Percentiles rank a stretch among this genome's conserved stretches.
phyloP scores from a whole-genome alignment of 2,113 vertebrate species.

The Solea senegalensis region DNA sequence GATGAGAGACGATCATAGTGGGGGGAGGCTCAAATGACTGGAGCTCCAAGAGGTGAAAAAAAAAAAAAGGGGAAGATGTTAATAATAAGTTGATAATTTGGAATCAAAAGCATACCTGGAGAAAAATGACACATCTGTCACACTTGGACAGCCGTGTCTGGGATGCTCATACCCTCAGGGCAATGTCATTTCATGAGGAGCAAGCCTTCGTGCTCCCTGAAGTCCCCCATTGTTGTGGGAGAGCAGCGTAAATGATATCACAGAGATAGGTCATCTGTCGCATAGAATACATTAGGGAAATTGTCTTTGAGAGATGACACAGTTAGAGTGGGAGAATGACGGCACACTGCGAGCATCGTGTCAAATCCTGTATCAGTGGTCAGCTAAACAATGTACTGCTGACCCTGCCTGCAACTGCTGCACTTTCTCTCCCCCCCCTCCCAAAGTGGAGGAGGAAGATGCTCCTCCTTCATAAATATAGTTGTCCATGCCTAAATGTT shows the following conservation, averaged over 20 bases:
- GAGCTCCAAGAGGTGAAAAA: not conserved
- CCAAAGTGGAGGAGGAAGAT: conserved; percentile 3
- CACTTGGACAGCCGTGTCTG: conserved; percentile 30
- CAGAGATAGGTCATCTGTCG: conserved; percentile 76
- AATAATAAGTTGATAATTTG: conserved; percentile 4
- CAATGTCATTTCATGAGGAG: conserved; percentile 60
- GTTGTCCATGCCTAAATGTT: not conserved
- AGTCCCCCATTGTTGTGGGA: conserved; percentile 41
- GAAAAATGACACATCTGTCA: conserved; percentile 57
- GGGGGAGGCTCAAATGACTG: not conserved
- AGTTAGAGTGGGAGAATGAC: conserved; percentile 65
- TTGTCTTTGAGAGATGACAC: conserved; percentile 79
- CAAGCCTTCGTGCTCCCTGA: conserved; percentile 26
- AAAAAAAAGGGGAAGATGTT: conserved; percentile 10
- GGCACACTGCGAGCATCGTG: conserved; percentile 46
- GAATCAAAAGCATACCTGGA: conserved; percentile 16
- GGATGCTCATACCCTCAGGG: conserved; percentile 34
- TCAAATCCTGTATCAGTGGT: conserved; percentile 62
- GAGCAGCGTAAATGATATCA: conserved; percentile 59
- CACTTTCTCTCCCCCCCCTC: no score
- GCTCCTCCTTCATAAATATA: conserved; percentile 1
- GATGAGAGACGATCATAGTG: not conserved
- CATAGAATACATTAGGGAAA: conserved; percentile 73
- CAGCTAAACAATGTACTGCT: conserved; percentile 58
- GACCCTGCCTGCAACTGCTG: conserved; percentile 50